These are phyloP conservation scores for Drosophila repleta DNA, from an alignment of 1,140 invertebrate species.

Conservation along the genomic window DNA sequence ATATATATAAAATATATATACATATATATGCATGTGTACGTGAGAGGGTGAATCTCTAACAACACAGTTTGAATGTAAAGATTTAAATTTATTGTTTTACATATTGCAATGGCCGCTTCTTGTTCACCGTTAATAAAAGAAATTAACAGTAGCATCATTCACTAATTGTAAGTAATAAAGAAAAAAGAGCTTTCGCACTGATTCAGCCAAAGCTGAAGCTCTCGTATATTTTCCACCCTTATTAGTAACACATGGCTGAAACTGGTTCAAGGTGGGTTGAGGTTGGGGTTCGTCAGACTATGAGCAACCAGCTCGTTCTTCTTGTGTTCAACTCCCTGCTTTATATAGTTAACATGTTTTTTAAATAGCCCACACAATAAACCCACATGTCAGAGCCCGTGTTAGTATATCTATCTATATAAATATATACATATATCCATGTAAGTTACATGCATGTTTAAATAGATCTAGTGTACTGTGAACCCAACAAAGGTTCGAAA, in stretches of 20 bases:
- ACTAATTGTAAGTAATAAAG: background rate
- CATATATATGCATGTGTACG: background rate
- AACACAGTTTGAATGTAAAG: background rate
- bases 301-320: no score
- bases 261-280: slow-evolving; percentile 26
- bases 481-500: no score
- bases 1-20: background rate
- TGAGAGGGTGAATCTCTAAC: background rate
- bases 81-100: background rate
- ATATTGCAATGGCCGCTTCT: no score
- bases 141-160: background rate
- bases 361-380: no score
- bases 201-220: background rate
- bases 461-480: no score
- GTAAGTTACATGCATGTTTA: background rate
- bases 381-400: no score
- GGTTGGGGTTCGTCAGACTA: background rate
- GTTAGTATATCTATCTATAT: background rate
- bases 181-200: background rate
- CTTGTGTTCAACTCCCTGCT: no score
- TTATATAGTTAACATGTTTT: no score
- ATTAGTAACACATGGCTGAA: slow-evolving; percentile 33
- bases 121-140: no score
- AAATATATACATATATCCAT: background rate
- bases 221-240: slow-evolving; percentile 30